Evolutionary conservation across 30 jellyfish, hydroid and myxozoan species (phyloP).

Genomic region (Aurelia coerulea): DNA sequence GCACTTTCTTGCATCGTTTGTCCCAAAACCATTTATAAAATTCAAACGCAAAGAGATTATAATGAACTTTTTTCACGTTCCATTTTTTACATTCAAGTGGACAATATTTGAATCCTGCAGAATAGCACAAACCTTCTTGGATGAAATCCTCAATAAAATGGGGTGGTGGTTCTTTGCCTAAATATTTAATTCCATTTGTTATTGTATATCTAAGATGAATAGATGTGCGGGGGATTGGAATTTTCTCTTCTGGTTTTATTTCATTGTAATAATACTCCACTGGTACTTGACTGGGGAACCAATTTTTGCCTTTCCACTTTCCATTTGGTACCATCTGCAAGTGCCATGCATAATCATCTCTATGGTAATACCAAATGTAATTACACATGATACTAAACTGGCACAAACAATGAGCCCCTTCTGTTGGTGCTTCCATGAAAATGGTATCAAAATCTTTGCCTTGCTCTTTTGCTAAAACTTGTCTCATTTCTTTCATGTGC

Average conservation of each 20-base stretch:
- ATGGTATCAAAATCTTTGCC: conserved; percentile 54
- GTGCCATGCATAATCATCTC: conserved; percentile 74
- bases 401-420: conserved; percentile 42
- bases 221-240: conserved; percentile 58
- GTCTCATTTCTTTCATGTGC: conserved; percentile 61
- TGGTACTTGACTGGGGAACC: conserved; percentile 46
- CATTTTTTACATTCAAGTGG: conserved; percentile 52
- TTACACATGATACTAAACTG: conserved; percentile 72
- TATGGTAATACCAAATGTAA: conserved; percentile 69
- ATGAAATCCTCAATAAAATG: conserved; percentile 45
- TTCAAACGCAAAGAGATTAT: conserved; percentile 62
- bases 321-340: conserved; percentile 64
- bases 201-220: conserved; percentile 48
- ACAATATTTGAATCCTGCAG: conserved; percentile 68
- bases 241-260: conserved; percentile 1
- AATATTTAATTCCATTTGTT: conserved; percentile 16
- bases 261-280: conserved; percentile 30
- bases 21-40: conserved; percentile 68
- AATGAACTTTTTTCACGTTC: conserved; percentile 28
- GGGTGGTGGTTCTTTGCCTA: conserved; percentile 48
- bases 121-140: conserved; percentile 69
- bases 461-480: conserved; percentile 31
- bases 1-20: conserved; percentile 34
- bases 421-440: conserved; percentile 14
- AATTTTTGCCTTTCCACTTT: conserved; percentile 9